A percentile compares a stretch with the other conserved stretches of the same genome.
Conservation (phyloP, 2,113 vertebrate genomes). For the Thymallus thymallus region DNA sequence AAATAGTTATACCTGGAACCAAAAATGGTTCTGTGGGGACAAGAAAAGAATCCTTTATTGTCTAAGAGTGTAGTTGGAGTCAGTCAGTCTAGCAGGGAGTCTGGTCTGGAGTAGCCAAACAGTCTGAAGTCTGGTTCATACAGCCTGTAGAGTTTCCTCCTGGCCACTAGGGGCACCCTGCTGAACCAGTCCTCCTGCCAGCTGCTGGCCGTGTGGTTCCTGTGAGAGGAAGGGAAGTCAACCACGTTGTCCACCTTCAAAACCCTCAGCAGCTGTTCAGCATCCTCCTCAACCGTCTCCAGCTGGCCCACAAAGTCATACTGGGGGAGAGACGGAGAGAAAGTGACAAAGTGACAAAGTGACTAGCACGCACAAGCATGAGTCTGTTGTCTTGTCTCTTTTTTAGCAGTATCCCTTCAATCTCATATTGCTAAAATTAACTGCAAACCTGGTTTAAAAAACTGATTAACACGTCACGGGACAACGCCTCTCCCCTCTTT, state of each 20-base stretch:
- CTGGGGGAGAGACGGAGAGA: constrained; percentile 50
- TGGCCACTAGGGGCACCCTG: constrained; percentile 81
- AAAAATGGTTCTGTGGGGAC: too few species aligned
- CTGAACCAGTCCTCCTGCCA: constrained; percentile 93
- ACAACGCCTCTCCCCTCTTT: too few species aligned
- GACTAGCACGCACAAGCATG: too few species aligned
- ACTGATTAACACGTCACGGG: too few species aligned
- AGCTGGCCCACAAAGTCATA: constrained; percentile 97
- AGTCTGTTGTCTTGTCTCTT: too few species aligned
- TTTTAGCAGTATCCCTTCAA: too few species aligned
- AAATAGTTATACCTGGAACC: too few species aligned
- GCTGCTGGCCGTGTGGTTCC: constrained; percentile 87
- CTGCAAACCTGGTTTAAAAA: too few species aligned
- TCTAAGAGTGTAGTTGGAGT: not conserved
- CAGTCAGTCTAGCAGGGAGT: constrained; percentile 64
- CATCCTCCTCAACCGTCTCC: constrained; percentile 90
- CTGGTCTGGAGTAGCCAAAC: constrained; percentile 92
- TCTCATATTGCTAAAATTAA: too few species aligned
- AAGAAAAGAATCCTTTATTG: not conserved
- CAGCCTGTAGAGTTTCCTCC: constrained; percentile 88
- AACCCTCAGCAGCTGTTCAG: constrained; percentile 84
- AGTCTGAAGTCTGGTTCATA: constrained; percentile 94
- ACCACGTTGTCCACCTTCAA: constrained; percentile 87
- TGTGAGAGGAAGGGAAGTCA: constrained; percentile 86
- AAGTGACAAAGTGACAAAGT: too few species aligned